Conservation (phyloP, 2,113 vertebrate species). For the Australoheros scitulus region DNA sequence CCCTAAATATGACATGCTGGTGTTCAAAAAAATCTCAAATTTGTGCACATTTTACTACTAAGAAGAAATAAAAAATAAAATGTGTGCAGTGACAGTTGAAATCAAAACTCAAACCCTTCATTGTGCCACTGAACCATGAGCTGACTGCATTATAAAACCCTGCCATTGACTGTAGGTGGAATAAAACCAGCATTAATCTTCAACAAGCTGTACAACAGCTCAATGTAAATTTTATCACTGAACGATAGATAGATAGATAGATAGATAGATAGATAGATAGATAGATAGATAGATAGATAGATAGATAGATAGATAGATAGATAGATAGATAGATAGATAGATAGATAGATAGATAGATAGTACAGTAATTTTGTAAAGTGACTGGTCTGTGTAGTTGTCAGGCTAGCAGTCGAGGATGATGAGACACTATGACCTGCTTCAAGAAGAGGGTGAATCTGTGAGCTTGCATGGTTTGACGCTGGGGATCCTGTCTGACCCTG, state of each 20-base stretch:
- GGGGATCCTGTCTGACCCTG: conserved; percentile 14
- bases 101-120: not conserved
- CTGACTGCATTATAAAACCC: not conserved
- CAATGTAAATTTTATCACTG: not conserved
- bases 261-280: too few species aligned
- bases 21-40: not conserved
- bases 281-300: too few species aligned
- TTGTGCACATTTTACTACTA: not conserved
- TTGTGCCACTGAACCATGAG: not conserved
- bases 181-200: not conserved
- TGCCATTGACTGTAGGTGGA: not conserved
- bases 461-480: not conserved
- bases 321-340: too few species aligned
- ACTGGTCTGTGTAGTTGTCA: conserved; percentile 36
- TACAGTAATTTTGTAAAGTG: not conserved
- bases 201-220: not conserved
- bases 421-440: conserved; percentile 44
- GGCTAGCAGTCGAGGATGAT: conserved; percentile 34
- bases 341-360: too few species aligned
- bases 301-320: too few species aligned
- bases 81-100: not conserved
- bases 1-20: not conserved
- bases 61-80: not conserved
- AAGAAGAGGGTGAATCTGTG: not conserved
- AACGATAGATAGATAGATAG: not conserved